Percentiles rank a stretch among this genome's conserved stretches.
Conservation (phyloP, 2,888 invertebrate genomes). For the Cepaea hortensis region DNA sequence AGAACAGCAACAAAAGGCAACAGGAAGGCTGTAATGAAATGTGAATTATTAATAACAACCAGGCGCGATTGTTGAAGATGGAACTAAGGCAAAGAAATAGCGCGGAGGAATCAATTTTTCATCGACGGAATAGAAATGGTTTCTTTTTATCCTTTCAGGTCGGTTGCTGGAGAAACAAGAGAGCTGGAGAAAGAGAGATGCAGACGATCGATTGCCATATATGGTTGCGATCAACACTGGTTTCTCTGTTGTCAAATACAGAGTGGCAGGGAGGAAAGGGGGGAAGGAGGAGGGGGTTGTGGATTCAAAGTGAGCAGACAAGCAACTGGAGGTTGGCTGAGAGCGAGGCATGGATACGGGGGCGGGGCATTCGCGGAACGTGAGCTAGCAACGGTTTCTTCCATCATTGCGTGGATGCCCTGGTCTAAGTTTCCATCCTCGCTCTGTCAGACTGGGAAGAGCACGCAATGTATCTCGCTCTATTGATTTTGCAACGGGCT, state of each 20-base stretch:
- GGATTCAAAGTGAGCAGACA: background rate
- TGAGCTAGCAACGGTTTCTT: background rate
- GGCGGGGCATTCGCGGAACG: background rate
- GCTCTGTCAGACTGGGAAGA: background rate
- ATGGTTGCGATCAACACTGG: background rate
- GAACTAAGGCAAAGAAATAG: background rate
- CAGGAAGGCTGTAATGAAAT: background rate
- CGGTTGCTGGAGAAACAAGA: too few species aligned
- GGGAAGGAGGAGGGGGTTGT: background rate
- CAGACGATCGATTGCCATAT: background rate
- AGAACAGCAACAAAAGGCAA: background rate
- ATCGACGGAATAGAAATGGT: too few species aligned
- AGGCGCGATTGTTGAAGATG: background rate
- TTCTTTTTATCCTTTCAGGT: too few species aligned
- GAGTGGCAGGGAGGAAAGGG: too few species aligned
- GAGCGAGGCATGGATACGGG: constrained; percentile 12
- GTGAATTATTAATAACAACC: background rate
- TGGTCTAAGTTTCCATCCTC: background rate
- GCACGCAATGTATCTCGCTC: background rate
- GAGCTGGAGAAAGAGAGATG: background rate
- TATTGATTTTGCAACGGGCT: constrained; percentile 6
- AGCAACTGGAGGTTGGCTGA: background rate
- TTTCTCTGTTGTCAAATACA: background rate
- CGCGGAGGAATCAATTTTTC: too few species aligned
- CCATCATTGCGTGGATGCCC: background rate